phyloP scores from a whole-genome alignment of 2,888 invertebrate genomes.

The Tetrapedia diversipes region DNA sequence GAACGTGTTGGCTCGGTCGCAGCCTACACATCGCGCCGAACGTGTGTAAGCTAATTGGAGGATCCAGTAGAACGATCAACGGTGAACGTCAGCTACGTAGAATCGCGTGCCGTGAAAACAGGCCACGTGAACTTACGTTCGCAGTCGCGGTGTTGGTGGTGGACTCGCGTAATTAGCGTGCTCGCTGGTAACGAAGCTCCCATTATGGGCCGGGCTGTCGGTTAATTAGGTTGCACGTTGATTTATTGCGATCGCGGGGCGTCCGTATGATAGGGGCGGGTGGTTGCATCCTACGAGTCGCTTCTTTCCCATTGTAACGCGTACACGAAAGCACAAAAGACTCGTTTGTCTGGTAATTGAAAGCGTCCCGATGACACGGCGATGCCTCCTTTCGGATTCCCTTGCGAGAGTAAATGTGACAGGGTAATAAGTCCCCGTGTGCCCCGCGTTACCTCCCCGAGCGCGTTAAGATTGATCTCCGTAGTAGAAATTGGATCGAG shows the following conservation, averaged over 20 bases:
- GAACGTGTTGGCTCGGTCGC: not conserved
- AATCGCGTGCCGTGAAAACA: slow-evolving; percentile 47
- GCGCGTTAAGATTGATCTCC: not conserved
- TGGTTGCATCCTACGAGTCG: slow-evolving; percentile 35
- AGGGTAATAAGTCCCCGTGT: not conserved
- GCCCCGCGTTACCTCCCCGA: too few relatives aligned
- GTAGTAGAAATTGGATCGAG: not conserved
- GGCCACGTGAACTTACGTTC: slow-evolving; percentile 55
- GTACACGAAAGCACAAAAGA: slow-evolving; percentile 39
- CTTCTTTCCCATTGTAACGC: slow-evolving; percentile 29
- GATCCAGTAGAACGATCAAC: slow-evolving; percentile 34
- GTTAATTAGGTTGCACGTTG: slow-evolving; percentile 78
- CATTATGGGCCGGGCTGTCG: slow-evolving; percentile 75
- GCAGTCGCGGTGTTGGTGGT: slow-evolving; percentile 64
- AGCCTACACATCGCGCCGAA: not conserved
- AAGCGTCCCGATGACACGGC: slow-evolving; percentile 7
- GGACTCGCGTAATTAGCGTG: slow-evolving; percentile 75
- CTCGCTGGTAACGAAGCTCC: slow-evolving; percentile 75
- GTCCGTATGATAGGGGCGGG: slow-evolving; percentile 51
- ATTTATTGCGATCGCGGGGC: slow-evolving; percentile 75
- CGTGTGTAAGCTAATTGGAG: slow-evolving; percentile 32
- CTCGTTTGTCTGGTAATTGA: slow-evolving; percentile 47
- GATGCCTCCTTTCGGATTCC: slow-evolving; percentile 1
- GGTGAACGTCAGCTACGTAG: slow-evolving; percentile 26
- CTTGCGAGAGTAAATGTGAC: not conserved